Base-by-base conservation (phyloP, 2,113 vertebrate genomes). In the Stegostoma tigrinum region DNA sequence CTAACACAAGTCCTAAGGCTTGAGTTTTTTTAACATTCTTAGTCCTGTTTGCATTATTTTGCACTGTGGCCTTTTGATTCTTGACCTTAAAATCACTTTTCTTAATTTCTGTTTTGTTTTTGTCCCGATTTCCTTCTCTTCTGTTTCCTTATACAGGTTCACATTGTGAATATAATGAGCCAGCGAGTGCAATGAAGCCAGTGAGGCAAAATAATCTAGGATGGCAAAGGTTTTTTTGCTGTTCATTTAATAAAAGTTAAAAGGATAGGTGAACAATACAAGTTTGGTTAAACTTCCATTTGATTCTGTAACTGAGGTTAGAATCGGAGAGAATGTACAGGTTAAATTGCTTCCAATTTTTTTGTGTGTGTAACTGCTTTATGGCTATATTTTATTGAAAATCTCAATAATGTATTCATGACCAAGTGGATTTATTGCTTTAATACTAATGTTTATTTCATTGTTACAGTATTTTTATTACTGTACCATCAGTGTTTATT, bases 401-500 rank as follows among this genome's bases (percentile, higher is more conserved):
- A 14, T 45, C 12, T 42, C n/a, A 45, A 42, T 80, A 80, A 38
- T 19, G 80, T 42, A 83, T 83, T 83, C 80, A 42, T 83, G 38
- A 83, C n/a, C 34, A n/a, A 80, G 75, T 80, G 34, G 75, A 80
- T 83, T 83, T 83, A 83, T 83, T 83, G 80, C 80, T 42, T 19
- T 83, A 83, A 83, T 83, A 83, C 38, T 83, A 83, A 83, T 83
- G 80, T 83, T 83, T 83, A 83, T 83, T 83, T 45, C 38, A 42
- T 42, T 45, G 80, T 21, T 42, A 83, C 80, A 83, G 80, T 83
- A 83, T 83, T 42, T 42, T 83, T 45, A 83, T 83, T 83, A 83
- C 15, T 42, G 38, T 83, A 45, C 19, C 80, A 83, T 45, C 38
- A 45, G 80, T 83, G 80, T 83, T 45, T 83, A 83, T 83, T 83